Evolutionary conservation across 2,113 vertebrate genomes (phyloP).

Genomic region (Pelmatolapia mariae): DNA sequence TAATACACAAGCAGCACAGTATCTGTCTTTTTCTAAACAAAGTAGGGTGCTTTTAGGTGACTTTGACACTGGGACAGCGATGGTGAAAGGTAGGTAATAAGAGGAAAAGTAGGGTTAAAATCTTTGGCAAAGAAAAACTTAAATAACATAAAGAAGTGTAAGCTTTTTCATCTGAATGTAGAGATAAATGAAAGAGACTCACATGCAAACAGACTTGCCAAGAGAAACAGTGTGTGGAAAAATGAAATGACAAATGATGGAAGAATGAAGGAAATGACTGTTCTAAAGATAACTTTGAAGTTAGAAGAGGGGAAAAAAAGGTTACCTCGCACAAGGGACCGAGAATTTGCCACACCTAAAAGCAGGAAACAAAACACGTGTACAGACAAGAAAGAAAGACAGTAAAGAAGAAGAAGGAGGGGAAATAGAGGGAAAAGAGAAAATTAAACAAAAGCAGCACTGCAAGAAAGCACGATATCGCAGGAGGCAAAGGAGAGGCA

Average conservation of each 20-base stretch:
- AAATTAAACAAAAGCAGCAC: slow-evolving; percentile 15
- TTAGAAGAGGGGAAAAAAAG: slow-evolving; percentile 1
- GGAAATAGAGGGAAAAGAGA: neutral
- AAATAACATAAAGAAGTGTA: neutral
- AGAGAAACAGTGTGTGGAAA: neutral
- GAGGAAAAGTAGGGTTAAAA: neutral
- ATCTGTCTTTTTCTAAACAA: neutral
- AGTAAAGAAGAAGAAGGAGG: neutral
- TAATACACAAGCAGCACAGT: neutral
- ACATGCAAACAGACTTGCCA: slow-evolving; percentile 44
- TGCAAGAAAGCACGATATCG: neutral
- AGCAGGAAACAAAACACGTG: slow-evolving; percentile 54
- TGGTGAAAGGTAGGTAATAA: neutral
- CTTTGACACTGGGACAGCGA: neutral
- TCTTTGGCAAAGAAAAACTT: neutral
- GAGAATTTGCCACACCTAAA: slow-evolving; percentile 87
- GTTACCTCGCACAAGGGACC: slow-evolving; percentile 89
- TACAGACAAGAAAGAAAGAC: neutral
- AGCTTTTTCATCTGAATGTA: neutral
- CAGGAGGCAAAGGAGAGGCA: neutral
- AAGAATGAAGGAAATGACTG: neutral
- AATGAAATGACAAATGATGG: neutral
- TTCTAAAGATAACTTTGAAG: neutral
- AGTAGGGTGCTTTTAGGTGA: neutral
- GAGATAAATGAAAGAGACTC: slow-evolving; percentile 16